Conservation (phyloP, 2,113 vertebrate genomes). For the Nicator chloris region DNA sequence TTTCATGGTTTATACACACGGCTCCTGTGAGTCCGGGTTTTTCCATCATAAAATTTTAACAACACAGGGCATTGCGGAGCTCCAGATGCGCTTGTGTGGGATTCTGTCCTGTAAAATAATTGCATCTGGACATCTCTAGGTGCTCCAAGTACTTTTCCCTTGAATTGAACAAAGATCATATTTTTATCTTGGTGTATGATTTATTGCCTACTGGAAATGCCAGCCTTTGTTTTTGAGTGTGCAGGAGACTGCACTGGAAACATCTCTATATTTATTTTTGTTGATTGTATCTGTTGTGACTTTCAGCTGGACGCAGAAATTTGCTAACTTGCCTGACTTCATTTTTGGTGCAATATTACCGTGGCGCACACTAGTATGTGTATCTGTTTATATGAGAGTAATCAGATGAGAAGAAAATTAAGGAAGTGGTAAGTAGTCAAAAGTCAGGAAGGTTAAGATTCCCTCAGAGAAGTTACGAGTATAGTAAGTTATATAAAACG, state of each 20-base stretch:
- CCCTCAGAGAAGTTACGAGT: neutral
- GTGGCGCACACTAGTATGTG: neutral
- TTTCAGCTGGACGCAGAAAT: neutral
- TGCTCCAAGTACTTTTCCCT: neutral
- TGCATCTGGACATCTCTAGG: neutral
- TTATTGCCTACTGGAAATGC: neutral
- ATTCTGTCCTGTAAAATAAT: neutral
- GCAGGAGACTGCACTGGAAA: neutral
- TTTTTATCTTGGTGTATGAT: neutral
- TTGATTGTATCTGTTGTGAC: neutral
- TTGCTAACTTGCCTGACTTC: neutral
- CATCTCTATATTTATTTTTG: neutral
- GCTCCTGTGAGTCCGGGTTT: neutral
- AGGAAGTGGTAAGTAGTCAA: neutral
- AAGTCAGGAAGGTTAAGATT: neutral
- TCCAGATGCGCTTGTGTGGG: neutral
- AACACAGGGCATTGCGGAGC: neutral
- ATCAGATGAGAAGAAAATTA: neutral
- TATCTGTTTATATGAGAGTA: neutral
- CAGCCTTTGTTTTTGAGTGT: neutral
- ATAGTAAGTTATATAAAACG: neutral
- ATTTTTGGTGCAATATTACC: neutral
- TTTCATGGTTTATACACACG: neutral
- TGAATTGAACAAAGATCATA: neutral
- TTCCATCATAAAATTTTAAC: slow-evolving; percentile 25